A percentile compares a stretch with the other conserved stretches of the same genome.
phyloP scores from a whole-genome alignment of 1,140 invertebrate genomes.

The Zaprionus davidi region DNA sequence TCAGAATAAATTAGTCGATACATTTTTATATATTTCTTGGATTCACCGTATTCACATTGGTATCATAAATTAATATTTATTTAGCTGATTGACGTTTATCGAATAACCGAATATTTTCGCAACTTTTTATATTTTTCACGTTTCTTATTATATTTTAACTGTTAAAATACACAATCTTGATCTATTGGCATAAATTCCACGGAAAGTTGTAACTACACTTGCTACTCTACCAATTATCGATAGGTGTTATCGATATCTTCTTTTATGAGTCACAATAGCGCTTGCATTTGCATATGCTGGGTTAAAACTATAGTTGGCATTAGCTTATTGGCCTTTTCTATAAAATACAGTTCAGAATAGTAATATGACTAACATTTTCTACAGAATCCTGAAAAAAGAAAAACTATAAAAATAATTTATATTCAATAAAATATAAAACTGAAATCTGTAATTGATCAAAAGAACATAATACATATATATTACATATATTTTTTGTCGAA shows the following conservation, averaged over 20 bases:
- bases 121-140: neutral
- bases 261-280: neutral
- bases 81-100: neutral
- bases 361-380: neutral
- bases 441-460: too few species aligned
- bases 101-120: neutral
- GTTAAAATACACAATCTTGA: neutral
- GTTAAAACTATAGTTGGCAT: neutral
- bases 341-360: neutral
- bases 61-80: constrained; percentile 1
- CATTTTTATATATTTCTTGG: constrained; percentile 4
- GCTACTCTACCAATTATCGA: constrained; percentile 2
- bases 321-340: neutral
- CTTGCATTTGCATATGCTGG: neutral
- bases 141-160: neutral
- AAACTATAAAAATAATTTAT: too few species aligned
- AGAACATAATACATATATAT: too few species aligned
- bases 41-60: constrained; percentile 2
- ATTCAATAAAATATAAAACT: too few species aligned
- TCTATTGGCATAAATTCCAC: neutral
- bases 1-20: constrained; percentile 13
- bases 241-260: neutral
- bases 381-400: neutral
- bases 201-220: neutral
- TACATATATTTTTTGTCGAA: too few species aligned